These are phyloP conservation scores for Larimichthys crocea DNA, from an alignment of 2,113 vertebrate genomes.

Conservation along the genomic window DNA sequence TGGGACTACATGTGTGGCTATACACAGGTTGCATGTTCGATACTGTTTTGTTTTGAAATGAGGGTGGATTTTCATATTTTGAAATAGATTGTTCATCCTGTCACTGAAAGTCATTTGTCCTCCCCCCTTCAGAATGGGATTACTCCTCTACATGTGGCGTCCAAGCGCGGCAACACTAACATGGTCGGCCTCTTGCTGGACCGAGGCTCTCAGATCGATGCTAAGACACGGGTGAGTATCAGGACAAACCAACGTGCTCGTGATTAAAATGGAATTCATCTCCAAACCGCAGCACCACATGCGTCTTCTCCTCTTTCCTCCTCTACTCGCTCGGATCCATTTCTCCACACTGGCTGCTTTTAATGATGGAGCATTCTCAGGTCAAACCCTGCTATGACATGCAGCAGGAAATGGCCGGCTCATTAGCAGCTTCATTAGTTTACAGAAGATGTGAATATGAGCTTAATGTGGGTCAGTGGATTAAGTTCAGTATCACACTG, in stretches of 20 bases:
- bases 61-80: background rate
- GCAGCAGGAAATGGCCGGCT: background rate
- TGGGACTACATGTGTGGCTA: background rate
- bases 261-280: background rate
- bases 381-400: background rate
- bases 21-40: background rate
- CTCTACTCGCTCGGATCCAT: too few species aligned
- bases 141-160: conserved; percentile 95
- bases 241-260: background rate
- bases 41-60: background rate
- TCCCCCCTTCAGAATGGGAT: conserved; percentile 90
- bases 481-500: conserved; percentile 18
- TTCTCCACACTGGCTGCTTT: background rate
- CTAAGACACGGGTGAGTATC: conserved; percentile 95
- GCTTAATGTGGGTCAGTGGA: conserved; percentile 9
- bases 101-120: background rate
- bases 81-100: background rate
- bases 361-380: too few species aligned
- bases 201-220: conserved; percentile 96
- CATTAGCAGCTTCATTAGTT: background rate
- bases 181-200: conserved; percentile 98
- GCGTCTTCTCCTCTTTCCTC: background rate
- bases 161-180: conserved; percentile 96
- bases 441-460: conserved; percentile 13
- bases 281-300: background rate